Conservation (phyloP, 2,888 invertebrate genomes). For the Petrolisthes manimaculis region DNA sequence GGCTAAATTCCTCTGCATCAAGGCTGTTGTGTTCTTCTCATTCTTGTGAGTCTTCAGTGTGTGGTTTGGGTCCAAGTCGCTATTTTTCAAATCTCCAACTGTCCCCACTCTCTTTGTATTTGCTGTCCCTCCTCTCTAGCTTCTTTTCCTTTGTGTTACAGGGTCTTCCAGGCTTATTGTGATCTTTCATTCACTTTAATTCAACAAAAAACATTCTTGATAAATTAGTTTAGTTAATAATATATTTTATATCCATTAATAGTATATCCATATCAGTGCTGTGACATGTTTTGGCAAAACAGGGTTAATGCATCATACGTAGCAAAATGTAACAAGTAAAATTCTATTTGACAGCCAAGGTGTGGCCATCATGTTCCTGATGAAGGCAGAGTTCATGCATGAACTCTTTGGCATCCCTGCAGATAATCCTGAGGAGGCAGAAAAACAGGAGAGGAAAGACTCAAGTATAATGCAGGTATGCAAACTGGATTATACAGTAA, state of each 20-base stretch:
- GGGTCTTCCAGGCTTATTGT: background rate
- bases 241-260: background rate
- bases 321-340: too few species aligned
- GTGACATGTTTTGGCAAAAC: too few species aligned
- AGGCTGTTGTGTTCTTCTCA: conserved; percentile 97
- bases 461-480: conserved; percentile 53
- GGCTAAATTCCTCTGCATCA: conserved; percentile 95
- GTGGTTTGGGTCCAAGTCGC: background rate
- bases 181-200: background rate
- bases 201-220: background rate
- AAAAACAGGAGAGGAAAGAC: conserved; percentile 26
- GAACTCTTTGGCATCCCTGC: conserved; percentile 73
- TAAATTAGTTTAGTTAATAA: background rate
- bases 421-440: conserved; percentile 68
- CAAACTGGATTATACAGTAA: background rate
- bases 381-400: conserved; percentile 85
- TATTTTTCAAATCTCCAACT: background rate
- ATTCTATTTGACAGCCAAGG: conserved; percentile 81
- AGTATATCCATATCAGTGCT: background rate
- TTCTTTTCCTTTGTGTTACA: background rate
- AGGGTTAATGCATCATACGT: too few species aligned
- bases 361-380: conserved; percentile 87
- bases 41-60: conserved; percentile 85
- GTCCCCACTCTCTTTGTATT: background rate
- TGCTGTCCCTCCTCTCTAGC: background rate